phyloP scores from a whole-genome alignment of 1,140 invertebrate genomes.

The Dreissena polymorpha region DNA sequence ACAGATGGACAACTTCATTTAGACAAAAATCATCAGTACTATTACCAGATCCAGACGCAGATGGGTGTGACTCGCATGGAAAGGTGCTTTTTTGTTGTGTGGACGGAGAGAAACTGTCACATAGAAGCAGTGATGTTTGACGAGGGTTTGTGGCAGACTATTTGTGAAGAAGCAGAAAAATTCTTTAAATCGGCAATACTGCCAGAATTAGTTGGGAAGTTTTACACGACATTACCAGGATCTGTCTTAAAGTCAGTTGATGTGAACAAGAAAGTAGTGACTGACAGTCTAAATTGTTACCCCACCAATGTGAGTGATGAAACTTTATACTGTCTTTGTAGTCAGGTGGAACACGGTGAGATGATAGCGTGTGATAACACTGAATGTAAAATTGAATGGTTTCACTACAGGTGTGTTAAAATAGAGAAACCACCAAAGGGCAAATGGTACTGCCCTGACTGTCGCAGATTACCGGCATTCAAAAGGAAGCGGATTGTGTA shows the following conservation, averaged over 20 bases:
- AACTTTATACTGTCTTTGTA: constrained; percentile 11
- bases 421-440: constrained; percentile 9
- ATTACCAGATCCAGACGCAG: constrained; percentile 17
- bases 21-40: constrained; percentile 9
- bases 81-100: constrained; percentile 17
- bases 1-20: not conserved
- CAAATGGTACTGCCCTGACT: constrained; percentile 39
- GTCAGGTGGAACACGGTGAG: constrained; percentile 9
- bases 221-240: constrained; percentile 10
- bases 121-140: constrained; percentile 15
- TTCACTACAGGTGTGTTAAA: constrained; percentile 38
- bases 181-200: constrained; percentile 9
- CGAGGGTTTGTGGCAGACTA: not conserved
- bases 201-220: constrained; percentile 29
- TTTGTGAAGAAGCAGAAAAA: constrained; percentile 1
- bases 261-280: not conserved
- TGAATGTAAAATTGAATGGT: constrained; percentile 30
- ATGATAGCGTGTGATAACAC: constrained; percentile 28
- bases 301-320: not conserved
- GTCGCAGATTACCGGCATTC: not conserved
- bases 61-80: not conserved
- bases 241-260: not conserved
- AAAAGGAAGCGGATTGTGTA: not conserved
- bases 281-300: not conserved
- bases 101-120: constrained; percentile 8